Conservation (phyloP, 2,888 invertebrate genomes). For the Platycheirus rosarum region DNA sequence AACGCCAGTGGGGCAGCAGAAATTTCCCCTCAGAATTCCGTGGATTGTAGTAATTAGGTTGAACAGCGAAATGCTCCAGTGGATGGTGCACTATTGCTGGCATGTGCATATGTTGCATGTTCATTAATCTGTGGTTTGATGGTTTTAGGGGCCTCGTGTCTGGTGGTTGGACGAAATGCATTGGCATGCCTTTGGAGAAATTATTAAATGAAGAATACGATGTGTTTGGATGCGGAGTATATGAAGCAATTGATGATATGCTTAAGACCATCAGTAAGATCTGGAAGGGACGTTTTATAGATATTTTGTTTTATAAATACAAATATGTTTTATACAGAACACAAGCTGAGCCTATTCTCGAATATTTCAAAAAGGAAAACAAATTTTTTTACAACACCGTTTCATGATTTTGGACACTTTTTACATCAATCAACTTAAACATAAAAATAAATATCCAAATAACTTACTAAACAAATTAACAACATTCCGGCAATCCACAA, state of each 20-base stretch:
- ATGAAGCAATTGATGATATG: conserved; percentile 78
- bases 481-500: conserved; percentile 78
- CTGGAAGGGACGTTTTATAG: conserved; percentile 76
- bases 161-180: conserved; percentile 32
- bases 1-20: conserved; percentile 41
- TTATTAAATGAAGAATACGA: conserved; percentile 22
- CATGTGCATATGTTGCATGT: conserved; percentile 47
- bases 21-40: conserved; percentile 49
- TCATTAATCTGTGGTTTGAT: conserved; percentile 63
- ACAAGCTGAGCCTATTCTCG: too few species aligned
- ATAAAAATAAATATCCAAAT: too few species aligned
- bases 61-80: conserved; percentile 59
- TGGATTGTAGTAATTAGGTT: conserved; percentile 64
- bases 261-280: conserved; percentile 81
- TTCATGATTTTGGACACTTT: too few species aligned
- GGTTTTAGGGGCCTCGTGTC: conserved; percentile 56
- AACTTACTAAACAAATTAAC: conserved; percentile 79
- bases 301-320: too few species aligned
- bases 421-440: too few species aligned
- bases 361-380: too few species aligned
- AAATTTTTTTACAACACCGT: too few species aligned
- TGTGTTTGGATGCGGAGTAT: conserved; percentile 77
- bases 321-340: too few species aligned
- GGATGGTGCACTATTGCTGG: conserved; percentile 14
- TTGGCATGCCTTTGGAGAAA: conserved; percentile 50